Base-by-base conservation (phyloP, 2,888 invertebrate genomes). In the Onthophagus sagittarius region DNA sequence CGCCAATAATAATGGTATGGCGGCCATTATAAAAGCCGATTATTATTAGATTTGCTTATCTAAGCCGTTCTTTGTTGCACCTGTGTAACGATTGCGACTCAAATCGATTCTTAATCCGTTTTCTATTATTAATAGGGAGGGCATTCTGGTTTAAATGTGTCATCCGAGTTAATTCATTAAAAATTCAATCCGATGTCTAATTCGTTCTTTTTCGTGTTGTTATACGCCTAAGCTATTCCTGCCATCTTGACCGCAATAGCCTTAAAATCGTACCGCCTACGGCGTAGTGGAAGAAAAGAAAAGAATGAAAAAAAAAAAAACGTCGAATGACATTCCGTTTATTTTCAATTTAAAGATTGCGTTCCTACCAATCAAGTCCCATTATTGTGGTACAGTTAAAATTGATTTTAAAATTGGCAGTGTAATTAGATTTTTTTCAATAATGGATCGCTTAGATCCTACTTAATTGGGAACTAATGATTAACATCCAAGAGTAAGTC, bases 41-140 rank as follows among this genome's bases (percentile, higher is more conserved):
- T 70, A 65, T 72, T 53, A 72, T 72, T 67, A 64, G 67, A 15
- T 65, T 65, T 72, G 72, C 63, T 72, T 72, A 67, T 72, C 67
- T 70, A 39, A 15, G 13, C 62, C 15, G 23, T 14, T 62, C 53
- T 70, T 70, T 70, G 70, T 70, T 70, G 62, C 39, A 39, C 62
- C 39, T 13, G 62, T 23, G 23, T 70, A 70, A 70, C 62, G 62
- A 70, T n/a, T 53, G 39, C 39, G 70, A 15, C 70, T 32, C 39
- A 53, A 70, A 70, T 70, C 62, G 53, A 53, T 53, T 70, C 62
- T 70, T 32, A 33, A 39, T 5, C 39, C 39, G 39, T 70, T 39
- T 23, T 70, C n/a, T 11, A 62, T 62, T 62, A 53, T 39, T 23
- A 23, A 23, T 53, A 53, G 11, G 9, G 39, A 11, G 9, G 39